Conservation (phyloP, 2,888 invertebrate genomes). For the Notodonta ziczac region DNA sequence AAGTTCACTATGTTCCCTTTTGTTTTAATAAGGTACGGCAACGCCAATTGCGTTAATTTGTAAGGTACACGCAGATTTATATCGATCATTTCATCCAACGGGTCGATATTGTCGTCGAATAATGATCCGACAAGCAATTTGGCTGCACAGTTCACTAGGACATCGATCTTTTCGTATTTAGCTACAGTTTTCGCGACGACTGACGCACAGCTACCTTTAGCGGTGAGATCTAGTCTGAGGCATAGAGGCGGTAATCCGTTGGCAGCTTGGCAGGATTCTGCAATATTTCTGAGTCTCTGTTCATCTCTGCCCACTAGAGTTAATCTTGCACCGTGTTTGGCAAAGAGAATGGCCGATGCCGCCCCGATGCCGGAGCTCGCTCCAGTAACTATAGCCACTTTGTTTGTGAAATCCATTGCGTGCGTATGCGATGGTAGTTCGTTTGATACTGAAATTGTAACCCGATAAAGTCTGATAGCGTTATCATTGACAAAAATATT, state of each 20-base stretch:
- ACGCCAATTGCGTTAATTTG: conserved; percentile 90
- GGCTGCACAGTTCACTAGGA: conserved; percentile 93
- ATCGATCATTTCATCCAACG: conserved; percentile 92
- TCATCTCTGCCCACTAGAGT: conserved; percentile 62
- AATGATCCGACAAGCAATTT: conserved; percentile 87
- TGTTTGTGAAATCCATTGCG: conserved; percentile 59
- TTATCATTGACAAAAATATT: conserved; percentile 19
- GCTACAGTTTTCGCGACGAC: conserved; percentile 87
- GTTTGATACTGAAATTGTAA: conserved; percentile 7
- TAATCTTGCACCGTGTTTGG: conserved; percentile 55
- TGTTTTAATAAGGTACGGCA: conserved; percentile 90
- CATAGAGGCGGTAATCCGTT: conserved; percentile 50
- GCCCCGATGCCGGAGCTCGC: conserved; percentile 69
- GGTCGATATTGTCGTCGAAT: conserved; percentile 91
- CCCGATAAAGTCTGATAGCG: conserved; percentile 13
- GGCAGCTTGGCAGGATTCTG: conserved; percentile 44
- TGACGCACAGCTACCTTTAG: conserved; percentile 85
- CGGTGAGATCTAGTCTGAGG: conserved; percentile 85
- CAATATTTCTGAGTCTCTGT: conserved; percentile 46
- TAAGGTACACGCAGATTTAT: conserved; percentile 91
- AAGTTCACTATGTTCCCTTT: conserved; percentile 95
- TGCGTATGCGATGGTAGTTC: conserved; percentile 9
- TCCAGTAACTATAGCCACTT: conserved; percentile 66
- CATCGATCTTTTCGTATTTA: conserved; percentile 87
- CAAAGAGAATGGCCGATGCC: conserved; percentile 55